phyloP scores from a whole-genome alignment of 2,113 vertebrate genomes.

The Hippocampus mohnikei region DNA sequence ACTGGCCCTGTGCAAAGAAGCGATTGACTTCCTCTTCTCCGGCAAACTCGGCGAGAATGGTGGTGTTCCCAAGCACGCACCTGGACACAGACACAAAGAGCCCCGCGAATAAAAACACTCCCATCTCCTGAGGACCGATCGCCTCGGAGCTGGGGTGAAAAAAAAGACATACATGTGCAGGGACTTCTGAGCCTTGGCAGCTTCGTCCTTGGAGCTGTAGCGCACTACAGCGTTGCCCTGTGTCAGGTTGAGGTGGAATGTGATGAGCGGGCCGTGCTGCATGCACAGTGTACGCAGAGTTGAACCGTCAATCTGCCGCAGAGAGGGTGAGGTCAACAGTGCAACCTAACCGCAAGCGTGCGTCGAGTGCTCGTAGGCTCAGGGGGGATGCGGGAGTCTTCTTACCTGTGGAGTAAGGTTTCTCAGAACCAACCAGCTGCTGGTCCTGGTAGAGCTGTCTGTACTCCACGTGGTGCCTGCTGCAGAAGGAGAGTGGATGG shows the following conservation, averaged over 20 bases:
- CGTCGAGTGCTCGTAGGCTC: background rate
- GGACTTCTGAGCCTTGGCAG: slow-evolving; percentile 96
- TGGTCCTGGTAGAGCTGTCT: slow-evolving; percentile 91
- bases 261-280: slow-evolving; percentile 93
- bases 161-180: slow-evolving; percentile 84
- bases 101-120: background rate
- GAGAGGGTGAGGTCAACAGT: background rate
- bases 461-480: slow-evolving; percentile 94
- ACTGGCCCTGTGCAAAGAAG: slow-evolving; percentile 93
- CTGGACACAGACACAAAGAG: slow-evolving; percentile 48
- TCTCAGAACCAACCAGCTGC: slow-evolving; percentile 95
- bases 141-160: background rate
- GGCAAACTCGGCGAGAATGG: slow-evolving; percentile 94
- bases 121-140: background rate
- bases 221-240: slow-evolving; percentile 95
- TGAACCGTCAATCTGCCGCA: slow-evolving; percentile 88
- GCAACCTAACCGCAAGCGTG: background rate
- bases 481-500: slow-evolving; percentile 11
- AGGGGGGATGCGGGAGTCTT: background rate
- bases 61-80: slow-evolving; percentile 95
- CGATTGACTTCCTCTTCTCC: slow-evolving; percentile 94
- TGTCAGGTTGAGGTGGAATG: slow-evolving; percentile 97
- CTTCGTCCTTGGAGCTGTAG: slow-evolving; percentile 96
- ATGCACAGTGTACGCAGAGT: slow-evolving; percentile 93
- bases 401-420: slow-evolving; percentile 97